phyloP scores from a whole-genome alignment of 2,888 invertebrate genomes.

The Microctonus hyperodae region DNA sequence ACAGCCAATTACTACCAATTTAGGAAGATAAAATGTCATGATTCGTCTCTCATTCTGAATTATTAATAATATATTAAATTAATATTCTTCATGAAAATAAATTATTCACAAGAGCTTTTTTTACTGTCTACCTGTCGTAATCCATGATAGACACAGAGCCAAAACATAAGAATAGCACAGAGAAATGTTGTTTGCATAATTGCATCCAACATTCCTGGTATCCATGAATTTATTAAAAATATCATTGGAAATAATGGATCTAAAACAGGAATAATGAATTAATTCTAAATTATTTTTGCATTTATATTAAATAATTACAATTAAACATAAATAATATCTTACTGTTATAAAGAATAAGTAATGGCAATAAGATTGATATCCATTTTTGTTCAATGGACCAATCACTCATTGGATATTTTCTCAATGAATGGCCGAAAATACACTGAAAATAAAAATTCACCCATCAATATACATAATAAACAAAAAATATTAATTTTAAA shows the following conservation, averaged over 20 bases:
- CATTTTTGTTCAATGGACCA: constrained; percentile 99
- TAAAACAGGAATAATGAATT: constrained; percentile 61
- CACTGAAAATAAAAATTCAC: constrained; percentile 71
- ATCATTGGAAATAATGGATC: constrained; percentile 94
- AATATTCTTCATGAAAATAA: too few relatives aligned
- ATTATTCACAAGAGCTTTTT: neutral
- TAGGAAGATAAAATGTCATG: constrained; percentile 88
- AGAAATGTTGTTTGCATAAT: constrained; percentile 90
- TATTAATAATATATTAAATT: too few relatives aligned
- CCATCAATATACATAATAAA: constrained; percentile 17
- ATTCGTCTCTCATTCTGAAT: constrained; percentile 84
- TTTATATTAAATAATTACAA: constrained; percentile 1
- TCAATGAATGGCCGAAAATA: constrained; percentile 89
- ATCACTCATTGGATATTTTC: constrained; percentile 86
- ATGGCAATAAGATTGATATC: constrained; percentile 87
- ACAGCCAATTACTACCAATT: constrained; percentile 83
- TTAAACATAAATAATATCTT: constrained; percentile 56
- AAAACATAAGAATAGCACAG: constrained; percentile 86
- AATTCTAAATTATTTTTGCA: constrained; percentile 13
- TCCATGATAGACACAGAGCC: constrained; percentile 96
- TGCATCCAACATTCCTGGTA: constrained; percentile 92
- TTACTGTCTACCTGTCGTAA: constrained; percentile 76
- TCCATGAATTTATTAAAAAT: constrained; percentile 86
- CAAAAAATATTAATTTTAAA: constrained; percentile 6
- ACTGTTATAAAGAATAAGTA: constrained; percentile 92